Conservation (phyloP, 64 coral and sea anemone genomes). For the Acropora yongei region DNA sequence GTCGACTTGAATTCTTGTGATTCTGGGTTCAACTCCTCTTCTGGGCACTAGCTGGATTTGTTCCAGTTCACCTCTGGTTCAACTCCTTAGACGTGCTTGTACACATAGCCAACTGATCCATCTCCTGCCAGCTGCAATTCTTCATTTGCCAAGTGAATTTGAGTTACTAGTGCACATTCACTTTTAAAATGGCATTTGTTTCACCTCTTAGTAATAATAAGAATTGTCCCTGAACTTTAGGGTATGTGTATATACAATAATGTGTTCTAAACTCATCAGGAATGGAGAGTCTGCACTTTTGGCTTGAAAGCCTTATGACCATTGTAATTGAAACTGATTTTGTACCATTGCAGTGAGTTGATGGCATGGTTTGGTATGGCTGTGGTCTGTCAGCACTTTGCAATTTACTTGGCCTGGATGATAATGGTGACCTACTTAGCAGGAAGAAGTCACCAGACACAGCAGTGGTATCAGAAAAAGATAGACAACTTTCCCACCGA, state of each 20-base stretch:
- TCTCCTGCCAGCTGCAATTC: too few species aligned
- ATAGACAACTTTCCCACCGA: slow-evolving; percentile 85
- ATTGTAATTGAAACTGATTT: not conserved
- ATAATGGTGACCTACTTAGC: slow-evolving; percentile 77
- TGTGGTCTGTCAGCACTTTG: slow-evolving; percentile 65
- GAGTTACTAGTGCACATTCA: not conserved
- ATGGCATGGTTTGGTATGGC: slow-evolving; percentile 92
- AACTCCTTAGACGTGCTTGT: too few species aligned
- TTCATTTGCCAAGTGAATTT: too few species aligned
- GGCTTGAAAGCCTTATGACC: too few species aligned
- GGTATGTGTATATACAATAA: not conserved
- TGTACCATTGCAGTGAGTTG: slow-evolving; percentile 71
- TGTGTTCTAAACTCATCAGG: too few species aligned
- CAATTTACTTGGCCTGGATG: slow-evolving; percentile 74
- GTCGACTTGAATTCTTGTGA: too few species aligned
- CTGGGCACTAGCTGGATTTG: too few species aligned
- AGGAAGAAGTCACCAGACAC: slow-evolving; percentile 85
- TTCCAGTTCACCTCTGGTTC: too few species aligned
- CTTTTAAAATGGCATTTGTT: not conserved
- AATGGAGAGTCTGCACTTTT: too few species aligned
- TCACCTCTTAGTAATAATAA: not conserved
- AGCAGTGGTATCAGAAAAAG: slow-evolving; percentile 83
- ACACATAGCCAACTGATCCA: too few species aligned
- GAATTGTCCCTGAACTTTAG: too few species aligned
- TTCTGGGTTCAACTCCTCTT: too few species aligned